These are phyloP conservation scores for Lepidocolaptes lacrymiger DNA, from an alignment of 2,797 vertebrate species.

Conservation along the genomic window DNA sequence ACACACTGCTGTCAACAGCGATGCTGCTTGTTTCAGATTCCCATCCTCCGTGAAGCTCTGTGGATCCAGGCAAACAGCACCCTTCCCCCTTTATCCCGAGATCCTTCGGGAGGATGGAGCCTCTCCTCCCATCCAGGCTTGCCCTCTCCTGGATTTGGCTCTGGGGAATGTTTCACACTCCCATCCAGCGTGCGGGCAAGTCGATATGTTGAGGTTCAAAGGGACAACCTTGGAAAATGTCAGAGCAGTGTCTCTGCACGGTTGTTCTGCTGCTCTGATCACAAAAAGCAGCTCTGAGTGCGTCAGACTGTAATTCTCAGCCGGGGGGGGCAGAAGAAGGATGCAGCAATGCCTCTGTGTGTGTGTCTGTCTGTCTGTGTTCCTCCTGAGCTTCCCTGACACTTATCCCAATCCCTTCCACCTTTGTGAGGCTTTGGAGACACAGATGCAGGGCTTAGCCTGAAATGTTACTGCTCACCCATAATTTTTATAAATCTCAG, in stretches of 20 bases:
- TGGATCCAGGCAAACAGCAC: neutral
- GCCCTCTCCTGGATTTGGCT: neutral
- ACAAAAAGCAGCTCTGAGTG: neutral
- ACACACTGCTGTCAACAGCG: neutral
- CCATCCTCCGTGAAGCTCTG: neutral
- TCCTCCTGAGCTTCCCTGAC: neutral
- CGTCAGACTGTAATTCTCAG: neutral
- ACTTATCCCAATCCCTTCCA: neutral
- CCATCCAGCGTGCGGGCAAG: neutral
- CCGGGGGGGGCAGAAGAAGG: neutral
- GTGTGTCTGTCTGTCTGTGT: neutral
- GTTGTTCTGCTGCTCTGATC: neutral
- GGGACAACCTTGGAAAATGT: conserved; percentile 18
- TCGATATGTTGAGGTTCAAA: neutral
- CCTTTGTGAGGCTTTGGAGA: neutral
- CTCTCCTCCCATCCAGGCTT: neutral
- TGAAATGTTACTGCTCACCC: neutral
- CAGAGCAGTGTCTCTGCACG: neutral
- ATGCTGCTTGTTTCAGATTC: neutral
- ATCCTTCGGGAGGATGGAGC: neutral
- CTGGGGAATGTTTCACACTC: neutral
- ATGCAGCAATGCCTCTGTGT: neutral
- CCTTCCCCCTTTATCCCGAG: neutral
- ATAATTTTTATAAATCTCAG: neutral
- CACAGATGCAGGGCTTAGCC: neutral